A percentile compares a stretch with the other conserved stretches of the same genome.
Evolutionary conservation across 1,140 invertebrate genomes (phyloP).

Genomic region (Drosophila rufa): DNA sequence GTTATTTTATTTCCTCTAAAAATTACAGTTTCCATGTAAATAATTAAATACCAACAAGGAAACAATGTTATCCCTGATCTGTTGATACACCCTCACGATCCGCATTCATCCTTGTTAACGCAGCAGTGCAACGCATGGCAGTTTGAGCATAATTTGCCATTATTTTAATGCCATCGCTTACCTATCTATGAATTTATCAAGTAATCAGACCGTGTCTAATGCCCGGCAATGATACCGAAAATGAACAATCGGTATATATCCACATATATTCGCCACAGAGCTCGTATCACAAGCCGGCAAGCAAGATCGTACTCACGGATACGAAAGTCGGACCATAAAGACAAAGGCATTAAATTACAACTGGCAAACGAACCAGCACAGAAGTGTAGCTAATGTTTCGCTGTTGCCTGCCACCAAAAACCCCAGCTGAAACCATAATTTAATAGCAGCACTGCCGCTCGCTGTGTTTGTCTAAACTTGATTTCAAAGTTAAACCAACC

Average conservation of each 20-base stretch:
- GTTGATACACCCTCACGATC: neutral
- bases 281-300: conserved; percentile 37
- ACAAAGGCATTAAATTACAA: conserved; percentile 76
- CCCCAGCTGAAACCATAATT: conserved; percentile 30
- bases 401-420: conserved; percentile 8
- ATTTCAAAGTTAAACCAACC: conserved; percentile 82
- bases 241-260: conserved; percentile 34
- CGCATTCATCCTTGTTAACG: conserved; percentile 8
- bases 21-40: neutral
- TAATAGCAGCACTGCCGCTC: conserved; percentile 39
- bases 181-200: conserved; percentile 77
- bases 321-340: conserved; percentile 56
- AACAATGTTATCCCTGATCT: conserved; percentile 11
- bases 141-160: conserved; percentile 60
- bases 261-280: conserved; percentile 10
- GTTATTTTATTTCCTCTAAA: neutral
- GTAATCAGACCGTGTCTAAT: conserved; percentile 79
- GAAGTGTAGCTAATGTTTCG: conserved; percentile 52
- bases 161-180: conserved; percentile 66
- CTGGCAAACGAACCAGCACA: conserved; percentile 33
- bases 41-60: neutral
- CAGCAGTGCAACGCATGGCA: conserved; percentile 24
- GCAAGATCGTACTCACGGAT: conserved; percentile 57
- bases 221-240: conserved; percentile 68
- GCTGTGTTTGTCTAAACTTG: conserved; percentile 66